Evolutionary conservation across 2,888 invertebrate genomes (phyloP).

Genomic region (Alcis repandata): DNA sequence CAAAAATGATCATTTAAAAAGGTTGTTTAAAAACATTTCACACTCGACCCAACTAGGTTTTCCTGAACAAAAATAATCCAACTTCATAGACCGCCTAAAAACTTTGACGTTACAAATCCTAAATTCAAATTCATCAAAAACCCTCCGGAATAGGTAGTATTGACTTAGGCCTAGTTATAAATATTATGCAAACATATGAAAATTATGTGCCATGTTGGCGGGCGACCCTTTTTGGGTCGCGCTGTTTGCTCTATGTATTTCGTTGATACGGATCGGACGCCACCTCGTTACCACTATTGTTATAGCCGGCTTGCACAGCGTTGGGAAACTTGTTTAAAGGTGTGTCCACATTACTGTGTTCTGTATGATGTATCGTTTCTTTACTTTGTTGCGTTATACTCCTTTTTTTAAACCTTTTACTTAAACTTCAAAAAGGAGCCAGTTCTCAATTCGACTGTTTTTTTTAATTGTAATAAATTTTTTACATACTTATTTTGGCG

Average conservation of each 20-base stretch:
- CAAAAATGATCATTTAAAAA: too few species aligned
- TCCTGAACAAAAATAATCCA: neutral
- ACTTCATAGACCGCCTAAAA: neutral
- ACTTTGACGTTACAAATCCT: slow-evolving; percentile 36
- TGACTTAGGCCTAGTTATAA: slow-evolving; percentile 73
- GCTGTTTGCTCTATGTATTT: slow-evolving; percentile 49
- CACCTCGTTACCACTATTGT: slow-evolving; percentile 25
- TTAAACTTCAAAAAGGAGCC: too few species aligned
- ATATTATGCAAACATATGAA: slow-evolving; percentile 71
- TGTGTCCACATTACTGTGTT: slow-evolving; percentile 3
- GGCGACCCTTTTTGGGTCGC: slow-evolving; percentile 52
- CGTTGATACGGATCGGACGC: slow-evolving; percentile 27
- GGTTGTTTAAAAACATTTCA: too few species aligned
- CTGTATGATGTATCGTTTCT: neutral
- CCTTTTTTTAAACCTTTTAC: too few species aligned
- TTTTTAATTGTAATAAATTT: too few species aligned
- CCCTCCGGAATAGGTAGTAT: slow-evolving; percentile 52
- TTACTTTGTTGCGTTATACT: too few species aligned
- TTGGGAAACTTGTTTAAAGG: slow-evolving; percentile 1
- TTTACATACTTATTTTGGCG: too few species aligned
- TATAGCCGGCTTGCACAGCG: slow-evolving; percentile 2
- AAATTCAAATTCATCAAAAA: slow-evolving; percentile 43
- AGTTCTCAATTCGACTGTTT: too few species aligned
- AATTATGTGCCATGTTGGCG: slow-evolving; percentile 63
- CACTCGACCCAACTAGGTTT: too few species aligned